Evolutionary conservation across 2,888 invertebrate species (phyloP).

Genomic region (Chymomyza procnemis): DNA sequence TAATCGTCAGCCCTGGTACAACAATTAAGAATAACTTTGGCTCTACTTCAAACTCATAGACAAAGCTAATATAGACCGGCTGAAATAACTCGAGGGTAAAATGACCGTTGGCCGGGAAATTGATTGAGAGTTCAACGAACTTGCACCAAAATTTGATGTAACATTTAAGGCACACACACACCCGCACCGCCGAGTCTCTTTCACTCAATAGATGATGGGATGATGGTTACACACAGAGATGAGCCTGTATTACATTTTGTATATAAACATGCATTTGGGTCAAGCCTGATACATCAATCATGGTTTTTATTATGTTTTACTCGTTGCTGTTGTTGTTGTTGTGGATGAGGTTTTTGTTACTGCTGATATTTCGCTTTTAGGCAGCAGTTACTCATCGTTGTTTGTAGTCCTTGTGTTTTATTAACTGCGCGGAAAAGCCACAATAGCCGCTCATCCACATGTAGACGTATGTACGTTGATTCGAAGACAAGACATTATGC

Average conservation of each 20-base stretch:
- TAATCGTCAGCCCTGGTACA: no score
- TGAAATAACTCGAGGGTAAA: neutral
- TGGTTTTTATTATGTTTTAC: slow-evolving; percentile 54
- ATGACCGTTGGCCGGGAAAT: neutral
- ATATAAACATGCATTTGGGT: slow-evolving; percentile 71
- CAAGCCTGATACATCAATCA: slow-evolving; percentile 68
- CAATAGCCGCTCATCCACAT: slow-evolving; percentile 30
- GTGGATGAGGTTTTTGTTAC: neutral
- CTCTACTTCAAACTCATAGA: neutral
- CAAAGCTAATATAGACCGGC: neutral
- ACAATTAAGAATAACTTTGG: no score
- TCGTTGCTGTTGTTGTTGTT: slow-evolving; percentile 14
- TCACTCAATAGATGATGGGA: neutral
- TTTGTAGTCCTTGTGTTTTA: slow-evolving; percentile 40
- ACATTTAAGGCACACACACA: slow-evolving; percentile 30
- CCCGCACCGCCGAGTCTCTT: slow-evolving; percentile 29
- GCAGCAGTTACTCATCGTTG: slow-evolving; percentile 44
- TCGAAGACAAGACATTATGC: neutral
- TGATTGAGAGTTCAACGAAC: slow-evolving; percentile 52
- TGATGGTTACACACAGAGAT: slow-evolving; percentile 18
- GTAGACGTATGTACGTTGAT: neutral
- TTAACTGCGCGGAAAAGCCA: slow-evolving; percentile 53
- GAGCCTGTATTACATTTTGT: slow-evolving; percentile 50
- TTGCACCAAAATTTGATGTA: slow-evolving; percentile 23
- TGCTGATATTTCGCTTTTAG: slow-evolving; percentile 15